Evolutionary conservation across 2,113 vertebrate species (phyloP).

Genomic region (Ailurus styani): DNA sequence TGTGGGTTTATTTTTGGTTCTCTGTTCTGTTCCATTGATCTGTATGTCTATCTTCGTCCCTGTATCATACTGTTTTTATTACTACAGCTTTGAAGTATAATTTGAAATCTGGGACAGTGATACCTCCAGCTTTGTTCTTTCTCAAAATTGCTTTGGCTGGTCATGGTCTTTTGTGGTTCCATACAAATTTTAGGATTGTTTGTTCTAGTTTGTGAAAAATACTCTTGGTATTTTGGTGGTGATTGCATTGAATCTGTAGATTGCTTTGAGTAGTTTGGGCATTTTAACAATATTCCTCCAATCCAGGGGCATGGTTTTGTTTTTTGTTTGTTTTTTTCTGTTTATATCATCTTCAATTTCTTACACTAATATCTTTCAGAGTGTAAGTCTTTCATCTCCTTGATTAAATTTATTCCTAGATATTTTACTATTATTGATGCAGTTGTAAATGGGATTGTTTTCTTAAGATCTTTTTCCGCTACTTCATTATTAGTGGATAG

Average conservation of each 20-base stretch:
- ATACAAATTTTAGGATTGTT: neutral
- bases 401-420: neutral
- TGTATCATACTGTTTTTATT: neutral
- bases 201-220: neutral
- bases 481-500: neutral
- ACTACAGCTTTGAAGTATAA: neutral
- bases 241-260: neutral
- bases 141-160: neutral
- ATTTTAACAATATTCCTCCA: neutral
- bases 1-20: neutral
- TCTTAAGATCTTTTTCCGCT: neutral
- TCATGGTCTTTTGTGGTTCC: neutral
- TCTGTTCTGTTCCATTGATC: neutral
- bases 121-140: neutral
- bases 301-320: neutral
- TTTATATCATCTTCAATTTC: neutral
- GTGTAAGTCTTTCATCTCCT: neutral
- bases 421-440: neutral
- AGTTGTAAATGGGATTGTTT: neutral
- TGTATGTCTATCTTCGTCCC: neutral
- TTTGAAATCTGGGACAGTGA: neutral
- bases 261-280: neutral
- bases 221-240: neutral
- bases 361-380: neutral
- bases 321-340: neutral